phyloP scores from a whole-genome alignment of 2,888 invertebrate species.

The Agriopis marginaria region DNA sequence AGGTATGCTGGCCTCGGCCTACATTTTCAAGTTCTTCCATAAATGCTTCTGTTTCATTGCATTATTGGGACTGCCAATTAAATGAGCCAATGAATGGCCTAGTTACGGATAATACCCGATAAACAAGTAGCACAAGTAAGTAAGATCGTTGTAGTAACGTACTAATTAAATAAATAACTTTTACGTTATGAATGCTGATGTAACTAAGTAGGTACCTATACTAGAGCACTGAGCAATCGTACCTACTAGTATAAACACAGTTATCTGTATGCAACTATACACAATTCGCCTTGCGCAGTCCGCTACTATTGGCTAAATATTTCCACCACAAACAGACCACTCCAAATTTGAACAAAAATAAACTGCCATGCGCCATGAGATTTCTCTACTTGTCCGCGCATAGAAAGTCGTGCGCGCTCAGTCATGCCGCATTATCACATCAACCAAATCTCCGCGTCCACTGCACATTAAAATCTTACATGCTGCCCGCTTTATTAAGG shows the following conservation, averaged over 20 bases:
- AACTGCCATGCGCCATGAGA: constrained; percentile 53
- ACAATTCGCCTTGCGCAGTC: constrained; percentile 24
- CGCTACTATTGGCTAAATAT: constrained; percentile 44
- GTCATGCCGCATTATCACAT: constrained; percentile 82
- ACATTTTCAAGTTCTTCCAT: no score
- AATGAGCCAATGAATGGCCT: no score
- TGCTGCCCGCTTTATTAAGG: constrained; percentile 82
- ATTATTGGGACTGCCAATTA: no score
- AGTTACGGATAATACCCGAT: no score
- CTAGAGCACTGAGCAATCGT: background rate
- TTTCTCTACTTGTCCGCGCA: constrained; percentile 64
- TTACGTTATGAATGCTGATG: no score
- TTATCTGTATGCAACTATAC: background rate
- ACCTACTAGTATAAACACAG: background rate
- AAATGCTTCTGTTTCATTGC: no score
- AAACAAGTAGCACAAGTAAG: no score
- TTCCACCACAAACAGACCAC: constrained; percentile 49
- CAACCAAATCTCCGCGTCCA: constrained; percentile 78
- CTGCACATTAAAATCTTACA: constrained; percentile 83
- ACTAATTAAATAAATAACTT: no score
- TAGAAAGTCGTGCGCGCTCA: constrained; percentile 81
- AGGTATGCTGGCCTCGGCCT: no score
- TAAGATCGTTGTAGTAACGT: no score
- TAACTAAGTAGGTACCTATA: no score
- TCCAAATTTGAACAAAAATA: constrained; percentile 63